Conservation (phyloP, 2,113 vertebrate species). For the Lichenostomus cassidix region DNA sequence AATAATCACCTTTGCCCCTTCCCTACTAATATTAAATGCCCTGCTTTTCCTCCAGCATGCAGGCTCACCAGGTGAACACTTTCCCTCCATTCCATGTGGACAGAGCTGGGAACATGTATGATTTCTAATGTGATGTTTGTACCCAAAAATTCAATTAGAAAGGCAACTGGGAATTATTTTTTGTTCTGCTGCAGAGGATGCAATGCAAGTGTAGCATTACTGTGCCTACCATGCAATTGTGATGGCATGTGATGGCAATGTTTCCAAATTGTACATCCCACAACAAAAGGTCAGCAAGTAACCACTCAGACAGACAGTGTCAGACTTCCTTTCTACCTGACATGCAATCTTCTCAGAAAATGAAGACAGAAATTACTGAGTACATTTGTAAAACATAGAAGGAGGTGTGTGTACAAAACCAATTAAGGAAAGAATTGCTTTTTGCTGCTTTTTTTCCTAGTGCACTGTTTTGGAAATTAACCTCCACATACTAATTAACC, state of each 20-base stretch:
- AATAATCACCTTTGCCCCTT: not conserved
- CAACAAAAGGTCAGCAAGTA: slow-evolving; percentile 13
- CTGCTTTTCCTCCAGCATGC: not conserved
- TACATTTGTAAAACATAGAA: slow-evolving; percentile 32
- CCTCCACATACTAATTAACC: slow-evolving; percentile 63
- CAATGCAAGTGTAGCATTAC: not conserved
- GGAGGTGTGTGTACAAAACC: slow-evolving; percentile 30
- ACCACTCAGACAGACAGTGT: not conserved
- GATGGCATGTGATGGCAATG: not conserved
- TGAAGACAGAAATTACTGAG: slow-evolving; percentile 11
- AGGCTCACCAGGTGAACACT: not conserved
- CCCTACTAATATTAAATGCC: not conserved
- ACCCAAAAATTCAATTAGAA: not conserved
- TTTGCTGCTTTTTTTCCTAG: slow-evolving; percentile 49
- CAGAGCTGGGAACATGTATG: not conserved
- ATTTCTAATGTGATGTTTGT: not conserved
- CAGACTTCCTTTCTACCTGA: slow-evolving; percentile 13
- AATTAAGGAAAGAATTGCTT: slow-evolving; percentile 63
- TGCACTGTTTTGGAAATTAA: slow-evolving; percentile 62
- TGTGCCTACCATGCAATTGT: not conserved
- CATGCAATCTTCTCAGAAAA: slow-evolving; percentile 14
- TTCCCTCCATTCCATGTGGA: not conserved
- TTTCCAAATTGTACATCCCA: not conserved
- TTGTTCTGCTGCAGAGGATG: not conserved
- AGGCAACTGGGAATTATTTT: not conserved